Evolutionary conservation across 1,140 invertebrate genomes (phyloP).

Genomic region (Cotesia glomerata): DNA sequence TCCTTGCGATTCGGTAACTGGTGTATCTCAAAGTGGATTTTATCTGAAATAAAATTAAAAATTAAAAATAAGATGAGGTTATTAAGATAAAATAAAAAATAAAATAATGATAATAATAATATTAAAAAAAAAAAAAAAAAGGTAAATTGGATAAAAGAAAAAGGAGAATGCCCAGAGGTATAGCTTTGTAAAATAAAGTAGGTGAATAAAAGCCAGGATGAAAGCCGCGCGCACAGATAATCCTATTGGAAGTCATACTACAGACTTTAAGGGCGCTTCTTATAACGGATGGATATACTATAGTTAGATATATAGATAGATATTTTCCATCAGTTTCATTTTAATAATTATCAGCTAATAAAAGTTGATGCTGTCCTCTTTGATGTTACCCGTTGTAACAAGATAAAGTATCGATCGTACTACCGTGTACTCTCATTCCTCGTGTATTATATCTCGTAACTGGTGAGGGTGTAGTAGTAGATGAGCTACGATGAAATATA

Average conservation of each 20-base stretch:
- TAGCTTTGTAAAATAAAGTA: too few relatives aligned
- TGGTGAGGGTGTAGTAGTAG: neutral
- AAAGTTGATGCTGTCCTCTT: slow-evolving; percentile 11
- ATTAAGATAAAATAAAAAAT: neutral
- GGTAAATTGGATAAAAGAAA: too few relatives aligned
- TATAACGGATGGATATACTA: neutral
- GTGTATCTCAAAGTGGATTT: slow-evolving; percentile 2
- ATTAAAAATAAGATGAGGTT: neutral
- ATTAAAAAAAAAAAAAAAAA: neutral
- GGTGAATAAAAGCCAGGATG: too few relatives aligned
- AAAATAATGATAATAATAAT: neutral
- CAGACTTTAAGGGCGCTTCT: neutral
- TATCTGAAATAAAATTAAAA: neutral
- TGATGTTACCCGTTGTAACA: slow-evolving; percentile 12
- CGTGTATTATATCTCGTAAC: too few relatives aligned
- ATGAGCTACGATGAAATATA: neutral
- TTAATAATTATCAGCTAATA: slow-evolving; percentile 17
- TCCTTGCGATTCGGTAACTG: neutral
- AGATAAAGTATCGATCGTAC: slow-evolving; percentile 11
- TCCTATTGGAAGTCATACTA: neutral
- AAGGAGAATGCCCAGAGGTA: too few relatives aligned
- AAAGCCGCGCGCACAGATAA: too few relatives aligned
- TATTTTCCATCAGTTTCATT: neutral
- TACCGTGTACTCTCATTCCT: neutral
- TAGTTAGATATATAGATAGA: neutral